Conservation (phyloP, 2,888 invertebrate genomes). For the Tortricodes alternella region DNA sequence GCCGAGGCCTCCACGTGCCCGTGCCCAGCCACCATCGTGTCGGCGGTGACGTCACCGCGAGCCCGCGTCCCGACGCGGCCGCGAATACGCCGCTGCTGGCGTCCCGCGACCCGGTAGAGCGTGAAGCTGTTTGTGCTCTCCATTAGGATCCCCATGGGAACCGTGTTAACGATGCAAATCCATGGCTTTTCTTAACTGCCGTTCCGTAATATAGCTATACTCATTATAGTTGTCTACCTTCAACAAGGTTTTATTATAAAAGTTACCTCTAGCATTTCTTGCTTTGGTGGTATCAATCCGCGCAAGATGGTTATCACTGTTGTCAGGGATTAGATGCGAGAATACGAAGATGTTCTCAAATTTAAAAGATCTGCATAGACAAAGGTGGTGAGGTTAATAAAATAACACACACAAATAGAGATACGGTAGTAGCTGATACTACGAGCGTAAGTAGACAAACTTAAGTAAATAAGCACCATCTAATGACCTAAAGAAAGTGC, state of each 20-base stretch:
- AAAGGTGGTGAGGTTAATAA: no score
- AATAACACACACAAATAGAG: no score
- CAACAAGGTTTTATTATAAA: neutral
- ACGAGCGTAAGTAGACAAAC: neutral
- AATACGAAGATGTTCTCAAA: no score
- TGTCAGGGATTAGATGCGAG: no score
- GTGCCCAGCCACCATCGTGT: constrained; percentile 58
- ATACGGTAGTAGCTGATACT: no score
- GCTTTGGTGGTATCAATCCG: no score
- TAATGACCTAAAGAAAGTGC: constrained; percentile 61
- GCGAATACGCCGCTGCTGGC: constrained; percentile 50
- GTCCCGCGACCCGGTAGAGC: constrained; percentile 59
- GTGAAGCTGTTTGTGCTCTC: constrained; percentile 64
- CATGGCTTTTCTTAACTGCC: constrained; percentile 41
- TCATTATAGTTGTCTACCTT: neutral
- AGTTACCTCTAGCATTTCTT: no score
- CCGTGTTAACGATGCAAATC: constrained; percentile 48
- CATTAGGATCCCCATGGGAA: constrained; percentile 70
- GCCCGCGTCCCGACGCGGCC: constrained; percentile 39
- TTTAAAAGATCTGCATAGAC: no score
- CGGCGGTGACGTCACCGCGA: constrained; percentile 66
- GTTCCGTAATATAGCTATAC: neutral
- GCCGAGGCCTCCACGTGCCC: constrained; percentile 68
- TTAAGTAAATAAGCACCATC: constrained; percentile 26
- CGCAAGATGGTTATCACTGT: no score